Evolutionary conservation across 2,797 vertebrate genomes (phyloP).

Genomic region (Sphenodon punctatus): DNA sequence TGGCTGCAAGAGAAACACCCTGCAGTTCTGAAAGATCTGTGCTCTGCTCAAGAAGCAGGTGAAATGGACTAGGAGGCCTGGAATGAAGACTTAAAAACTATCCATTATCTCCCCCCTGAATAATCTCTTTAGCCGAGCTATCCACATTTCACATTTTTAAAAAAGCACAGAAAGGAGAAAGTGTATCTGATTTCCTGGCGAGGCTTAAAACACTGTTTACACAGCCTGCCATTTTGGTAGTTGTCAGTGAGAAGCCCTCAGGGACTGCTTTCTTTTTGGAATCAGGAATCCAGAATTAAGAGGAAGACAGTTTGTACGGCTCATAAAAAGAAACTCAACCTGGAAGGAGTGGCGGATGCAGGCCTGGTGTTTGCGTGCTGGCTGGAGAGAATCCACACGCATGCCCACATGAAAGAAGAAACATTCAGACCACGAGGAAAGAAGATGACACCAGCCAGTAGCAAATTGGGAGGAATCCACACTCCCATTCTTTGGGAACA

Average conservation of each 20-base stretch:
- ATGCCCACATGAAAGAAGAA: background rate
- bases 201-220: background rate
- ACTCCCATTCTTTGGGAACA: background rate
- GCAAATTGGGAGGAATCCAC: background rate
- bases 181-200: background rate
- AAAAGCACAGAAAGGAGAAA: background rate
- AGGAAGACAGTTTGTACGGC: background rate
- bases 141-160: background rate
- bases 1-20: background rate
- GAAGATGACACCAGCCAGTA: background rate
- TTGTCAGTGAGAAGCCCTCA: background rate
- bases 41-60: background rate
- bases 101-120: background rate
- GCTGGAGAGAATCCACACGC: too few relatives aligned
- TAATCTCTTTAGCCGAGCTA: background rate
- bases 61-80: background rate
- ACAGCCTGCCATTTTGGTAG: background rate
- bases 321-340: conserved; percentile 14
- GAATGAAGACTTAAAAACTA: background rate
- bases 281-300: background rate
- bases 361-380: background rate
- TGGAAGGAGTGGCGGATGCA: background rate
- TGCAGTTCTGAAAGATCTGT: background rate
- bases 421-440: background rate
- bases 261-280: background rate